Base-by-base conservation (phyloP, 2,113 vertebrate genomes). In the Nicator chloris region DNA sequence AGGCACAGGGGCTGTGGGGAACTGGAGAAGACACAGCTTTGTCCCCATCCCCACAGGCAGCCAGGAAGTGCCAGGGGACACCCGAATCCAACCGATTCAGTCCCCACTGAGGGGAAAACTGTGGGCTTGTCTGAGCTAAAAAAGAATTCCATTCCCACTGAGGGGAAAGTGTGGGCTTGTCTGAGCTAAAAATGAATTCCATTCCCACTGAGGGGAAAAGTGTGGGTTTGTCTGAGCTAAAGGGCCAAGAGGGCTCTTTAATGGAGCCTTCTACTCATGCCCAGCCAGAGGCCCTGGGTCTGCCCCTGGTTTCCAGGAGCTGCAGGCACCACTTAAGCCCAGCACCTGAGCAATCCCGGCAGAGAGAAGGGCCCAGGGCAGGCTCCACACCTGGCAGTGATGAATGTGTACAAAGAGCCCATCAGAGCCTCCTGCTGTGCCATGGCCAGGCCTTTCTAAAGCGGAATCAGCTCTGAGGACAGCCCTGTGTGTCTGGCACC, bases 401-500 rank as follows among this genome's bases (percentile, higher is more conserved):
- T 2, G 24, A 35, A 28, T 22, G 22, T 44, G 37, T 60, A 14
- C 33, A 5, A 3, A 72, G 5, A 31, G 7, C n/a, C 53, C 59
- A 1, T 23, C 35, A n/a, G 24, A 81, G 28, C 59, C 54, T 21
- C 22, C 30, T 27, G 7, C 44, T 14, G 65, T 1, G 57, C 16
- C 51, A 10, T 17, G 39, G 44, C 61, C 31, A 0, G 21, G 27
- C 12, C 30, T 22, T 17, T n/a, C 50, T 22, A 3, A 0, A 40
- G 5, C 0, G 1, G 20, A 35, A 2, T 24, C 50, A n/a, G 60
- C n/a, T 44, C 80, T 2, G 1, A 30, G 10, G 3, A 15, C 66
- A 37, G 47, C 68, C 68, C 44, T 2, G 0, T 8, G 45, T 35
- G 26, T 3, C 39, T 53, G 40, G 35, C 33, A 9, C 26, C 51